Evolutionary conservation across 2,888 invertebrate genomes (phyloP), one percentile per base, ranked within the genome.

Genomic region (Eucera pruinosa): DNA sequence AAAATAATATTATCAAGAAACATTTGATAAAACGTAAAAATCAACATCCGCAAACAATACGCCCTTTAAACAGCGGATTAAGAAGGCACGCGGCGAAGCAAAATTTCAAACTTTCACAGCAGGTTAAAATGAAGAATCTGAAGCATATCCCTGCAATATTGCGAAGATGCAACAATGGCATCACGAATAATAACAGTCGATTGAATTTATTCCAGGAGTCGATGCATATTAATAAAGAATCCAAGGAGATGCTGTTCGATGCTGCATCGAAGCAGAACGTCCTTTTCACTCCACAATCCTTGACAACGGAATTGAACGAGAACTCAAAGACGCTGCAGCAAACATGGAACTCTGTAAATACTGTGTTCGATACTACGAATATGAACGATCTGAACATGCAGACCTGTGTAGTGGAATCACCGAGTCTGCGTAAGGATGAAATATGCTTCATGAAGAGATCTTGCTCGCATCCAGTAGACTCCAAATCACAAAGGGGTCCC

Each of bases 121-220:
- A 60, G 9, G 9, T 45, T 13, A 78, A 55, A 15, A 7, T 11
- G 23, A 78, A 61, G n/a, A 65, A 27, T 18, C 15, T 55, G 13
- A 78, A 76, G 41, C 60, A 78, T 3, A 20, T 76, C 0, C 77
- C 77, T 0, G 39, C 76, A 7, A 78, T 78, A 48, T 45, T 78
- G 1, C 52, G 77, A 7, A 60, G 45, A 1, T 52, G 60, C 18
- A 60, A 43, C 11, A 60, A 33, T 1, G 1, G 6, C 0, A 13
- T n/a, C 0, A 6, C 25, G 5, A 52, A 6, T 33, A 39, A 54
- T 15, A 64, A 33, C 4, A 25, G 43, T 23, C 39, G n/a, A 11
- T 3, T 33, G 9, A 64, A 58, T 36, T n/a, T 64, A 25, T 68
- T 64, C 23, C n/a, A 55, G 0, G 27, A 55, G 9, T 33, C 71